Evolutionary conservation across 2,888 invertebrate species (phyloP), one percentile per base, ranked within the genome.

Genomic region (Epicampocera succincta): DNA sequence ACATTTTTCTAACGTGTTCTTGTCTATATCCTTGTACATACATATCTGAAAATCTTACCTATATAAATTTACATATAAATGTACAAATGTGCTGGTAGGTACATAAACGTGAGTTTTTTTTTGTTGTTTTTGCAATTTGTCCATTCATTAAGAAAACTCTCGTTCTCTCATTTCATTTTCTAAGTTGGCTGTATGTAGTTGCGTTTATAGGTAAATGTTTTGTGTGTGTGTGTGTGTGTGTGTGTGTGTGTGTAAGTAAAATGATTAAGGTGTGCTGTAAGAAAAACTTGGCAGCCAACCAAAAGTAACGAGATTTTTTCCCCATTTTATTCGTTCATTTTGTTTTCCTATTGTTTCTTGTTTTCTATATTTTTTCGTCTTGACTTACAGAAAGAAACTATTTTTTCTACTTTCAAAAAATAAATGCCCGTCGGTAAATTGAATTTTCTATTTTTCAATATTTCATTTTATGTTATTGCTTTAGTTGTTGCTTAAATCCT

Each of bases 231-330:
- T 19, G 81, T 75, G 65, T 76, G 60, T 69, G 63, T 78, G 38
- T 69, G 13, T 65, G 29, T 52, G 38, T 19, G 81, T 75, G 65
- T 76, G 60, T 58, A 78, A 63, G 65, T 78, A 60, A 83, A 84
- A 79, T 84, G 80, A 85, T 86, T 87, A 87, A 89, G 90, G 90
- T 89, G 89, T 86, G 89, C 88, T 82, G 33, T 74, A 78, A 75
- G 78, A 66, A 86, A 89, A 89, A 87, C 88, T 88, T 89, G 90
- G 89, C 89, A 89, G 86, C 89, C 89, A 90, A 89, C 89, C 89
- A 89, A 90, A 82, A 89, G 90, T 86, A 85, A 81, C 87, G 89
- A 86, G 87, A 86, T 73, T 71, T 75, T 78, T 75, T 52, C 63
- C 25, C 17, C 38, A 42, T 54, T 65, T 79, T 83, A 58, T 81